phyloP scores from a whole-genome alignment of 2,113 vertebrate genomes.

The Urocynchramus pylzowi region DNA sequence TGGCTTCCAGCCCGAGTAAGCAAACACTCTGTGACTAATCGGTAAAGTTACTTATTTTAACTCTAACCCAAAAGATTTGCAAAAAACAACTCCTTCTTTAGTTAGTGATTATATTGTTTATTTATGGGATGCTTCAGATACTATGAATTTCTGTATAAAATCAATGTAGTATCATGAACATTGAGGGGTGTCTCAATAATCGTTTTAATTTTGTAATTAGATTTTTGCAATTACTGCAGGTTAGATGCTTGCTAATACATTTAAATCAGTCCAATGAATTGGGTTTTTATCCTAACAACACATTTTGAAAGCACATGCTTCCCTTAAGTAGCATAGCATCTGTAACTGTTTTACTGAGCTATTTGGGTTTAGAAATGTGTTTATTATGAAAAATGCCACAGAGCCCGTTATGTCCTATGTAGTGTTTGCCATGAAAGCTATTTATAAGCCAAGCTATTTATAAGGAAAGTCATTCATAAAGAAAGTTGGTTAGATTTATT shows the following conservation, averaged over 20 bases:
- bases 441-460: conserved; percentile 49
- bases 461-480: conserved; percentile 35
- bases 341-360: conserved; percentile 45
- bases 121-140: neutral
- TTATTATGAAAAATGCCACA: conserved; percentile 42
- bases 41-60: neutral
- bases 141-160: neutral
- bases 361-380: conserved; percentile 36
- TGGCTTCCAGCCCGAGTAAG: neutral
- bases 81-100: neutral
- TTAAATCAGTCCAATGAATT: conserved; percentile 27
- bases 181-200: neutral
- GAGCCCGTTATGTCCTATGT: neutral
- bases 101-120: neutral
- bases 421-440: conserved; percentile 8
- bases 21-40: neutral
- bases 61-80: neutral
- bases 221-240: conserved; percentile 15
- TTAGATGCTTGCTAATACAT: conserved; percentile 32
- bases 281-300: neutral
- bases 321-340: conserved; percentile 47
- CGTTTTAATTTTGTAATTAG: conserved; percentile 7
- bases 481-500: neutral
- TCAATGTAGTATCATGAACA: neutral
- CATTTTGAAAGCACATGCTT: conserved; percentile 42